Base-by-base conservation (phyloP, 1,140 invertebrate genomes). In the Drosophila paulistorum region DNA sequence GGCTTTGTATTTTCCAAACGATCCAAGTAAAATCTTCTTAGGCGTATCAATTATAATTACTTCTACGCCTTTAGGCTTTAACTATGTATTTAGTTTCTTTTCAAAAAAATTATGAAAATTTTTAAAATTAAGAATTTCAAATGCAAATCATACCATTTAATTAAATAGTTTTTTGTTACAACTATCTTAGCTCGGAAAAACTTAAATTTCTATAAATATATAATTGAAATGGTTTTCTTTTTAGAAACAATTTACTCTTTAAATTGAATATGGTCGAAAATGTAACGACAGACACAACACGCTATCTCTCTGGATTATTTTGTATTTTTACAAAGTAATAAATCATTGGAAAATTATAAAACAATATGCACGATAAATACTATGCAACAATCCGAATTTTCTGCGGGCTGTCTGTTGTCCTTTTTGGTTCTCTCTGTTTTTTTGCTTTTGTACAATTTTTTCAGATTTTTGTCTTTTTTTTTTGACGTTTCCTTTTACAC, bases 291-390 rank as follows among this genome's bases (percentile, higher is more conserved):
- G 37, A 39, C 37, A 11, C 0, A 11, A 30, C 30, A 6, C 35
- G 35, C 9, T 11, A 11, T 10, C 37, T 39, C 11, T 10, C 37
- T 39, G 2, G 13, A 14, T 6, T 7, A 17, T 20, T 59, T 9
- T 48, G 59, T 65, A 64, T 64, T 42, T 51, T 55, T 11, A 42
- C 60, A 42, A 14, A 45, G 74, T 54, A 48, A 81, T 89, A 89
- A 89, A 89, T 89, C 84, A 87, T 68, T 11, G 51, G 7, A 30
- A 84, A 89, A 84, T 84, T 81, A 81, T 68, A 75, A 89, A 89
- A 81, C 84, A 81, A 84, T 89, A 79, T 83, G 71, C 80, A 76
- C 59, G 51, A 45, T 51, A 63, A 61, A 59, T 51, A 17, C 45
- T 14, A 68, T 66, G 70, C 71, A 26, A 45, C 54, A 71, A 51